These are phyloP conservation scores for Brachionus calyciflorus DNA, from an alignment of 1,140 invertebrate genomes.

Conservation along the genomic window DNA sequence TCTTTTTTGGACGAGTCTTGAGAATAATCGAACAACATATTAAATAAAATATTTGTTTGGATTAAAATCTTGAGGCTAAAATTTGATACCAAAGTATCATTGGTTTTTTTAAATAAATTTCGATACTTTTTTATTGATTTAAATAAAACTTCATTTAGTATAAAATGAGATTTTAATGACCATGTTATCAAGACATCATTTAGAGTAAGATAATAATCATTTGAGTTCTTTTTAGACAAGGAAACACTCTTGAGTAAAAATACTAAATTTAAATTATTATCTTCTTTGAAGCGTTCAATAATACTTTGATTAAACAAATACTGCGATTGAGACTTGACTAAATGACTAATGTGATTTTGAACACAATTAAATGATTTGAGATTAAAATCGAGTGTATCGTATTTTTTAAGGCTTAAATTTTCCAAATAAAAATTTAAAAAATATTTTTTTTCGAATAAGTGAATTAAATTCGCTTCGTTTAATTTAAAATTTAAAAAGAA, in stretches of 20 bases:
- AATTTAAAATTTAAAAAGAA: constrained; percentile 12
- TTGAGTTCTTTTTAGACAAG: background rate
- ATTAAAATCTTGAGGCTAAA: constrained; percentile 20
- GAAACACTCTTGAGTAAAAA: background rate
- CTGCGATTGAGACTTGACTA: background rate
- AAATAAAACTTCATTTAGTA: background rate
- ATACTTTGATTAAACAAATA: constrained; percentile 6
- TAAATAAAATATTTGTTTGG: constrained; percentile 5
- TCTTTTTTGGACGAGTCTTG: constrained; percentile 15
- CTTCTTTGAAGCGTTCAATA: background rate
- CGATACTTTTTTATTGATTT: background rate
- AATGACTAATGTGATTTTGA: background rate
- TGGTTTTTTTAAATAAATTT: background rate
- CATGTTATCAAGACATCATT: background rate
- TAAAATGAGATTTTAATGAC: constrained; percentile 10
- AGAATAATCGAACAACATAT: constrained; percentile 10
- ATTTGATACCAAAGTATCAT: background rate
- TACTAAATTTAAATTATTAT: constrained; percentile 2
- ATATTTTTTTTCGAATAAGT: constrained; percentile 24
- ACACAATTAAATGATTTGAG: background rate
- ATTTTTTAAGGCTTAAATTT: background rate
- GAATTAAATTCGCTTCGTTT: background rate
- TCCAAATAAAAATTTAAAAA: background rate
- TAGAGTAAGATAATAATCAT: background rate
- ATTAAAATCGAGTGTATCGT: background rate